Conservation (phyloP, 2,797 vertebrate species). For the Meriones psammophilus region DNA sequence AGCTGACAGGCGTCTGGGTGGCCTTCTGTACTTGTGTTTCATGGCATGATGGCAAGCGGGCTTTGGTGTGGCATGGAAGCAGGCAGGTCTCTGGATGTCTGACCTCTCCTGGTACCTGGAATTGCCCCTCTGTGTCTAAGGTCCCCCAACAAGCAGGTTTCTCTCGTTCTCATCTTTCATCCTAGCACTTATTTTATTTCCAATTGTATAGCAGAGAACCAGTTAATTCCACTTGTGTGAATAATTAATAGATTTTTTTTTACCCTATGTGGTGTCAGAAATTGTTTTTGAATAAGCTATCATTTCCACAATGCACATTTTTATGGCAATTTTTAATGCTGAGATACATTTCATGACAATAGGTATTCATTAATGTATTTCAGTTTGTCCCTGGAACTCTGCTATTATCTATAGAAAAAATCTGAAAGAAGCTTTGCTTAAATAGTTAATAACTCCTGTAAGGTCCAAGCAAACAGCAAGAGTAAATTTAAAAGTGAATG, state of each 20-base stretch:
- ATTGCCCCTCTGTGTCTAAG: background rate
- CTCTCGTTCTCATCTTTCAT: background rate
- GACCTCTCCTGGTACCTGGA: background rate
- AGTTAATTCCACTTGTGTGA: background rate
- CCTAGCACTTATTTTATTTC: background rate
- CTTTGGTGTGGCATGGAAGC: background rate
- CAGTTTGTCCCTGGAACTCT: background rate
- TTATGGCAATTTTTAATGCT: background rate
- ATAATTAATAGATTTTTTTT: background rate
- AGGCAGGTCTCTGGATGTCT: background rate
- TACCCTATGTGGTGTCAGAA: background rate
- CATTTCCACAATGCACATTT: background rate
- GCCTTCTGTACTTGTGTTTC: background rate
- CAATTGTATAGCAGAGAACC: background rate
- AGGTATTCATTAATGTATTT: background rate
- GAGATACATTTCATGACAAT: background rate
- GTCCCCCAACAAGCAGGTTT: background rate
- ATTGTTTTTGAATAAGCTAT: background rate
- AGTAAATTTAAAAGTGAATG: background rate
- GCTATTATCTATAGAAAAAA: background rate
- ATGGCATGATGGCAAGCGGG: background rate
- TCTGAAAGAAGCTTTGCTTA: constrained; percentile 16
- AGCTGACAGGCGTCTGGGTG: background rate
- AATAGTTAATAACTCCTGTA: background rate
- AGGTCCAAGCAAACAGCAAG: background rate